phyloP scores from a whole-genome alignment of 2,113 vertebrate genomes.

The Chloebia gouldiae region DNA sequence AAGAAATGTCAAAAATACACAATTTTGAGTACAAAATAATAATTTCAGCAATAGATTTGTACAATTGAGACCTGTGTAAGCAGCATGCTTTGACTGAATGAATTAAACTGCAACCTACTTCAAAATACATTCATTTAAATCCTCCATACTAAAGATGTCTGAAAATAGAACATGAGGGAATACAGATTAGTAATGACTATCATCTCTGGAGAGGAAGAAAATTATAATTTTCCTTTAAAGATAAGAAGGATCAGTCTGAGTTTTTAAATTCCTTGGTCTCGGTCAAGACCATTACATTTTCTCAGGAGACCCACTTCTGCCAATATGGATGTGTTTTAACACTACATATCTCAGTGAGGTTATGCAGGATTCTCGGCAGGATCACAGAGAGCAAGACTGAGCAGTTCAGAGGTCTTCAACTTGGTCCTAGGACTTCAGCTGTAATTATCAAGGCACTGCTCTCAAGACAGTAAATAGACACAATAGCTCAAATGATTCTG shows the following conservation, averaged over 20 bases:
- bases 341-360: background rate
- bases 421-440: constrained; percentile 25
- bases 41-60: constrained; percentile 52
- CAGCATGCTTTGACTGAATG: constrained; percentile 61
- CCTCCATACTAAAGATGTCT: constrained; percentile 11
- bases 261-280: background rate
- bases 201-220: background rate
- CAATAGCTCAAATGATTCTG: constrained; percentile 2
- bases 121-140: constrained; percentile 53
- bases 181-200: background rate
- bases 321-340: background rate
- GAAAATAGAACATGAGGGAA: constrained; percentile 5
- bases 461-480: constrained; percentile 24
- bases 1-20: constrained; percentile 58
- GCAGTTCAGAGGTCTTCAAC: constrained; percentile 28
- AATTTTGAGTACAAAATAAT: constrained; percentile 43
- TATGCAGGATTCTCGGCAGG: background rate
- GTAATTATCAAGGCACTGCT: constrained; percentile 46
- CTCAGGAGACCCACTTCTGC: background rate
- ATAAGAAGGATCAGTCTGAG: background rate
- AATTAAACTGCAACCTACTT: constrained; percentile 45
- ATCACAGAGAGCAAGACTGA: background rate
- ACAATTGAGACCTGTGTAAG: constrained; percentile 39
- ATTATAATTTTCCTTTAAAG: background rate
- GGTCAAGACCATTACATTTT: background rate